These are phyloP conservation scores for Cirrhinus molitorella DNA, from an alignment of 2,797 vertebrate species.

Conservation along the genomic window DNA sequence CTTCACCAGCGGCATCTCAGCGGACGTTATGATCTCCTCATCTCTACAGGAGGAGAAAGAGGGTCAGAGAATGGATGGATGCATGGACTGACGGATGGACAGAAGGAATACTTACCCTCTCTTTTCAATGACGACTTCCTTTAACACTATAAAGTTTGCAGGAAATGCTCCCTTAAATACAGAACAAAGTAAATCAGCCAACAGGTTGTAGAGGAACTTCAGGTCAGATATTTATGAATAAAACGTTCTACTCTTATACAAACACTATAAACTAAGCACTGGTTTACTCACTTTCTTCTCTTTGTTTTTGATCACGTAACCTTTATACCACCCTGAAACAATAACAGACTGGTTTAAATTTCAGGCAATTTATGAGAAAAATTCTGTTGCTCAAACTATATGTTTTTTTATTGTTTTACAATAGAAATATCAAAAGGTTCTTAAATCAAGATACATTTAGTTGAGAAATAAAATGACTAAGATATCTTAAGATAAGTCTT, in stretches of 20 bases:
- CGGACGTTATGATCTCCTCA: constrained; percentile 81
- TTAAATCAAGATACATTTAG: not conserved
- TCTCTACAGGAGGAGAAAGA: constrained; percentile 74
- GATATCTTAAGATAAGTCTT: too few species aligned
- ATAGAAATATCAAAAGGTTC: not conserved
- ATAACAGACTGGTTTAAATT: constrained; percentile 39
- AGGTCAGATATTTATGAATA: not conserved
- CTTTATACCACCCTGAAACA: constrained; percentile 91
- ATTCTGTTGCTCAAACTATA: not conserved
- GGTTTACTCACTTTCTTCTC: constrained; percentile 81
- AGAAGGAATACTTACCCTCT: constrained; percentile 79
- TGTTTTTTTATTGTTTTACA: not conserved
- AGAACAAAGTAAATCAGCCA: not conserved
- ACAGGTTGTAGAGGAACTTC: not conserved
- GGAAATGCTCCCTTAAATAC: constrained; percentile 90
- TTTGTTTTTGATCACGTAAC: constrained; percentile 88
- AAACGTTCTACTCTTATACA: not conserved
- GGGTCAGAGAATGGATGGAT: not conserved
- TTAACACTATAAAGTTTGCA: constrained; percentile 88
- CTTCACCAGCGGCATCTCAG: constrained; percentile 94
- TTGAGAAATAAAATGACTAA: not conserved
- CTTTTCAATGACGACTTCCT: constrained; percentile 86
- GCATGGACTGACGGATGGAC: not conserved
- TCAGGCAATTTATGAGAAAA: not conserved
- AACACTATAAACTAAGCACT: not conserved